phyloP scores from a whole-genome alignment of 2,797 vertebrate species.

The Danio tinwini region DNA sequence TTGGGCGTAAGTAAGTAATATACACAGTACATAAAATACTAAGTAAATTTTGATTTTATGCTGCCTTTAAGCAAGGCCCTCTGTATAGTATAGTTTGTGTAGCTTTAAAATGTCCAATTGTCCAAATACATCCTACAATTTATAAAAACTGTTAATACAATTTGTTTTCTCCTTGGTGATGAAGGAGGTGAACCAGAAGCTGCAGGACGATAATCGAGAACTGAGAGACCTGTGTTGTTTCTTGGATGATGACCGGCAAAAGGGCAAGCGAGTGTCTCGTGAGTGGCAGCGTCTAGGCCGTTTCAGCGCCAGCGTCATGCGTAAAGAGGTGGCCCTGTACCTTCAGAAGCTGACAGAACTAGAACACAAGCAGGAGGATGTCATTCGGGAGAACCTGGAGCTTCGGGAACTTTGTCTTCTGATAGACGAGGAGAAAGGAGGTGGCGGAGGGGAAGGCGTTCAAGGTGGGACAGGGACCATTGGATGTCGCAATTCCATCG shows the following conservation, averaged over 20 bases:
- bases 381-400: constrained; percentile 93
- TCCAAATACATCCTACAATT: neutral
- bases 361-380: constrained; percentile 92
- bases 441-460: constrained; percentile 56
- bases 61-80: too few relatives aligned
- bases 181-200: constrained; percentile 96
- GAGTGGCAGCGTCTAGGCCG: constrained; percentile 97
- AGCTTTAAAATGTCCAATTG: neutral
- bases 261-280: constrained; percentile 93
- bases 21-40: too few relatives aligned
- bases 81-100: neutral
- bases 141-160: neutral
- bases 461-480: constrained; percentile 41
- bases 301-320: constrained; percentile 93
- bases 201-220: constrained; percentile 97
- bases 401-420: constrained; percentile 94
- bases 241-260: constrained; percentile 95
- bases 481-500: constrained; percentile 92
- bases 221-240: constrained; percentile 96
- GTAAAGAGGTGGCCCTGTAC: constrained; percentile 95
- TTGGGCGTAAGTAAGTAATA: too few relatives aligned
- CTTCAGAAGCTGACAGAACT: constrained; percentile 95
- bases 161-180: constrained; percentile 1
- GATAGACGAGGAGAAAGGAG: constrained; percentile 89
- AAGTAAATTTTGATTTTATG: too few relatives aligned